These are phyloP conservation scores for Acanthosoma haemorrhoidale DNA, from an alignment of 2,888 invertebrate genomes.

Conservation along the genomic window DNA sequence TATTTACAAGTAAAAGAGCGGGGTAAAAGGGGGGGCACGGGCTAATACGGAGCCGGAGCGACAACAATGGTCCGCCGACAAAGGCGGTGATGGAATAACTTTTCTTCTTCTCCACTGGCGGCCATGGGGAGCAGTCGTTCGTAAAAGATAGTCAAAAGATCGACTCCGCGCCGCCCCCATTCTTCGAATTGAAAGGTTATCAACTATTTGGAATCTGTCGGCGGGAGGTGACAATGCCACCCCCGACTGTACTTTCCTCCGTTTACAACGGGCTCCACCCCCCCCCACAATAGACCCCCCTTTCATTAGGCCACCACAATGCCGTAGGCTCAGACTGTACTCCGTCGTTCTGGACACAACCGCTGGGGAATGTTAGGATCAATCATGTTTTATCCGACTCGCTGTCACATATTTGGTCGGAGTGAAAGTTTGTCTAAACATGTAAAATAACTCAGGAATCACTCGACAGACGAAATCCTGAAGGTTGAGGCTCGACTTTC, in stretches of 20 bases:
- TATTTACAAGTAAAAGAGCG: slow-evolving; percentile 34
- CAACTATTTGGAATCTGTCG: slow-evolving; percentile 40
- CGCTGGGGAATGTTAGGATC: not conserved
- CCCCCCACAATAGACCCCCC: not conserved
- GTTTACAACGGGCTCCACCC: slow-evolving; percentile 21
- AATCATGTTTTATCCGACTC: not conserved
- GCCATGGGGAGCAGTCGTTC: slow-evolving; percentile 38
- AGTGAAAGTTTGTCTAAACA: too few relatives aligned
- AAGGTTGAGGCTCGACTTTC: too few relatives aligned
- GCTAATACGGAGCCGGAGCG: slow-evolving; percentile 34
- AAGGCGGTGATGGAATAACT: slow-evolving; percentile 40
- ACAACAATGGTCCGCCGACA: slow-evolving; percentile 38
- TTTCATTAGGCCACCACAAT: slow-evolving; percentile 19
- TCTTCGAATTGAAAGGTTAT: slow-evolving; percentile 41
- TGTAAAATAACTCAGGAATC: too few relatives aligned
- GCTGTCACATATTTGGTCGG: too few relatives aligned
- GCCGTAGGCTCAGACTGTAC: not conserved
- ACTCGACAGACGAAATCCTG: too few relatives aligned
- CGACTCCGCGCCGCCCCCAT: slow-evolving; percentile 33
- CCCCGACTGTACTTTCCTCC: slow-evolving; percentile 35
- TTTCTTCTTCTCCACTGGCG: slow-evolving; percentile 36
- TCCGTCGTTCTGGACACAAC: slow-evolving; percentile 9
- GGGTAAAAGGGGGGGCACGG: slow-evolving; percentile 29
- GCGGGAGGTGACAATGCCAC: slow-evolving; percentile 31
- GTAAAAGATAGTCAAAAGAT: slow-evolving; percentile 41